Evolutionary conservation across 1,140 invertebrate species (phyloP), one percentile per base, ranked within the genome.

Genomic region (Heliothis virescens): DNA sequence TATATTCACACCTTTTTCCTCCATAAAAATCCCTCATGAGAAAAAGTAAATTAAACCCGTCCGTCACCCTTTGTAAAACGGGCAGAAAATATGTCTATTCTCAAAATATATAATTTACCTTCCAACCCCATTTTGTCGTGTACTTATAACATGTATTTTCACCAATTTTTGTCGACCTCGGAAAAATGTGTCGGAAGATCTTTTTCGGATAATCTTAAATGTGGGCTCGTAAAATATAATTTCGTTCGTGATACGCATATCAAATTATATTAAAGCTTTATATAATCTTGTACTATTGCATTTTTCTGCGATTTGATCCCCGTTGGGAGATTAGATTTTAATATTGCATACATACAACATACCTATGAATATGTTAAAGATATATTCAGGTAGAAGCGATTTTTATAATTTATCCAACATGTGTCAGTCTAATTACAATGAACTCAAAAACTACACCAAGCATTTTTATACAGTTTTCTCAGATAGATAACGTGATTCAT

Each of bases 91-190:
- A 34, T 47, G 34, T 65, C 9, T 18, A 65, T 41, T 34, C 34
- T 34, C 11, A 65, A 65, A 65, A 47, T 65, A 65, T 47, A 65
- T 65, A 65, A 65, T 65, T 65, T 34, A 65, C 62, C 16, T 65
- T 63, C 15, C 0, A 11, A 41, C 34, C 34, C n/a, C 34, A 65
- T 65, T 26, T 65, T 47, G n/a, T 18, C 34, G 34, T 16, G n/a
- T 65, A 65, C 34, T 41, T 41, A 41, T 41, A 41, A 7, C 9
- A 41, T 41, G 34, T 47, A 65, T 65, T 65, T 65, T 16, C 41
- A 65, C 62, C 62, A 63, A 63, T 16, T 65, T 18, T 47, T 10
- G 41, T 47, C 34, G 41, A 47, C 62, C 62, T 47, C 10, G 62
- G 18, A 47, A 47, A 47, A 34, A 63, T 15, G 47, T 47, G 10